Conservation (phyloP, 1,140 invertebrate species). For the Papilio polyxenes region DNA sequence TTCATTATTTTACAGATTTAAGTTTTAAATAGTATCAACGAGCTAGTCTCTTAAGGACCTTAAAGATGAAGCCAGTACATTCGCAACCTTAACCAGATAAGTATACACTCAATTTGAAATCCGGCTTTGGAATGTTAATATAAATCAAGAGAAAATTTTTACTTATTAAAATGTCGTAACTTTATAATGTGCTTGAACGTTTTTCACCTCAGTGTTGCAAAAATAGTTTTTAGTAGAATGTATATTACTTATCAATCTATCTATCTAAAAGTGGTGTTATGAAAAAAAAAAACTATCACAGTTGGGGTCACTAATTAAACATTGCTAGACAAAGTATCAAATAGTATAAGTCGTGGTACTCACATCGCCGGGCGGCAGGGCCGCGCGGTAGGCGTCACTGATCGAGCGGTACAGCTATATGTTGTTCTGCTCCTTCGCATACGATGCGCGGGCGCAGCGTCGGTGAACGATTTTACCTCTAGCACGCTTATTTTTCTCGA, state of each 20-base stretch:
- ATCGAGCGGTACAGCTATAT: conserved; percentile 44
- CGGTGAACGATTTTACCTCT: conserved; percentile 52
- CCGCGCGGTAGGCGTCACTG: conserved; percentile 51
- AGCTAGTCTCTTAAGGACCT: not conserved
- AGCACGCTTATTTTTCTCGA: conserved; percentile 47
- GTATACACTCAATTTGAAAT: not conserved
- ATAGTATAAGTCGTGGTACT: conserved; percentile 40
- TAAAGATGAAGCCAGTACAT: not conserved
- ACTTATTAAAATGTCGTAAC: no score
- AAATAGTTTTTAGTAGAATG: not conserved
- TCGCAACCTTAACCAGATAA: not conserved
- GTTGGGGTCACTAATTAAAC: not conserved
- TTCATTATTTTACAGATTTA: not conserved
- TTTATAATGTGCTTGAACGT: no score
- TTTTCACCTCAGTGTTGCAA: no score
- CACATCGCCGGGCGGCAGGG: conserved; percentile 42
- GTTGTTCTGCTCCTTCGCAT: conserved; percentile 44
- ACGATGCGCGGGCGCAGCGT: conserved; percentile 61
- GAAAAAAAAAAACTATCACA: not conserved
- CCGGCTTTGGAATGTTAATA: no score
- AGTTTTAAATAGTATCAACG: not conserved
- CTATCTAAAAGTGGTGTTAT: not conserved
- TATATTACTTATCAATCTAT: not conserved
- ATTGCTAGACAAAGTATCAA: conserved; percentile 49
- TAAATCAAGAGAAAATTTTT: no score